These are phyloP conservation scores for Astropecten irregularis DNA, from an alignment of 53 echinoderm and acorn worm genomes.

Conservation along the genomic window DNA sequence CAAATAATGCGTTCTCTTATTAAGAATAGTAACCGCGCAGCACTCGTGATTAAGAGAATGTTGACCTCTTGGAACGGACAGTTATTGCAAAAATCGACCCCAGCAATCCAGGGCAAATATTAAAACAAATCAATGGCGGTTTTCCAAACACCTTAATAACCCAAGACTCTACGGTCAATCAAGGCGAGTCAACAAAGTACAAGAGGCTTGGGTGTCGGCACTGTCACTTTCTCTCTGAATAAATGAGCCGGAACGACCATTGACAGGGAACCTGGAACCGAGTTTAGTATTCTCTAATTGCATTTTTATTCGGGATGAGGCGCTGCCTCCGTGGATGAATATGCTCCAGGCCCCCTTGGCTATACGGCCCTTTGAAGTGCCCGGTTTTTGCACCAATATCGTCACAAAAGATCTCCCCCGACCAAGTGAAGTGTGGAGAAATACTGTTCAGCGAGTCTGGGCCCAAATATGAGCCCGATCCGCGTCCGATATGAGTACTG, in stretches of 20 bases:
- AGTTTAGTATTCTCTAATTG: constrained; percentile 34
- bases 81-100: constrained; percentile 1
- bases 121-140: constrained; percentile 34
- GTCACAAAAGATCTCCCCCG: constrained; percentile 29
- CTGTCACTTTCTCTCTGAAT: constrained; percentile 47
- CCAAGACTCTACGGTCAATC: constrained; percentile 24
- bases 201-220: not conserved
- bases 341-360: constrained; percentile 9
- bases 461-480: too few species aligned
- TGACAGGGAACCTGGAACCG: constrained; percentile 25
- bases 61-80: constrained; percentile 5
- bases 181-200: constrained; percentile 27
- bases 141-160: constrained; percentile 36
- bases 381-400: constrained; percentile 32
- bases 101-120: constrained; percentile 32
- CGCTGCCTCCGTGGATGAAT: constrained; percentile 6
- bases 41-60: too few species aligned
- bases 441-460: not conserved
- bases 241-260: constrained; percentile 53
- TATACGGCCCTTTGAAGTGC: constrained; percentile 25
- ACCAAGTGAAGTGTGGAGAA: constrained; percentile 30
- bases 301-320: constrained; percentile 43
- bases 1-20: too few species aligned
- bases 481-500: not conserved
- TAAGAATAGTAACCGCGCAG: too few species aligned